phyloP scores from a whole-genome alignment of 2,888 invertebrate genomes.

The Fissipunctia ypsillon region DNA sequence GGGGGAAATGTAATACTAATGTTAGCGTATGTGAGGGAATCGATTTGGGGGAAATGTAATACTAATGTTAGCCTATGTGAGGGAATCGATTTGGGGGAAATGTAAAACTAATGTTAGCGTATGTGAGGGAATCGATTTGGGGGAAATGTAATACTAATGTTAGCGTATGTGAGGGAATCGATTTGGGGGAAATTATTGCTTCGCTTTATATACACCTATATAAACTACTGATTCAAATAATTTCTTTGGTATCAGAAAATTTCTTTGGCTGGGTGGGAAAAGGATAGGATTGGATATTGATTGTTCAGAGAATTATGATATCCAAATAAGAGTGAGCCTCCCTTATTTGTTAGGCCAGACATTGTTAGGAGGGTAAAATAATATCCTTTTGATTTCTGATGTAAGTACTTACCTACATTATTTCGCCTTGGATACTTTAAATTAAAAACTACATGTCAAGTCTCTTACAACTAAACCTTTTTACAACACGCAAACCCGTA shows the following conservation, averaged over 20 bases:
- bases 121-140: slow-evolving; percentile 17
- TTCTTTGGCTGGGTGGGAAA: neutral
- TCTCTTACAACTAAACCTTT: neutral
- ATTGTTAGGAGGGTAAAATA: neutral
- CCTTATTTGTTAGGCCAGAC: neutral
- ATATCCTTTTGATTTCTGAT: neutral
- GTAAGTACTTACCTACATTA: neutral
- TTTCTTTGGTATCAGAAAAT: neutral
- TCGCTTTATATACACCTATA: neutral
- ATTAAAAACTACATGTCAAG: neutral
- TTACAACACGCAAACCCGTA: neutral
- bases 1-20: slow-evolving; percentile 35
- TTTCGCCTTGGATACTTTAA: neutral
- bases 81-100: slow-evolving; percentile 31
- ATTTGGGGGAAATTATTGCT: slow-evolving; percentile 20
- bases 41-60: slow-evolving; percentile 34
- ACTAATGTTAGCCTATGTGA: slow-evolving; percentile 24
- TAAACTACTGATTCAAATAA: slow-evolving; percentile 2
- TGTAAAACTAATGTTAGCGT: slow-evolving; percentile 24
- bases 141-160: slow-evolving; percentile 37
- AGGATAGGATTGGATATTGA: neutral
- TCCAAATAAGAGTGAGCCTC: neutral
- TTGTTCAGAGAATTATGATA: neutral
- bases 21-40: slow-evolving; percentile 17
- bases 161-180: slow-evolving; percentile 9